phyloP scores from a whole-genome alignment of 2,888 invertebrate species.

The Cephonodes hylas region DNA sequence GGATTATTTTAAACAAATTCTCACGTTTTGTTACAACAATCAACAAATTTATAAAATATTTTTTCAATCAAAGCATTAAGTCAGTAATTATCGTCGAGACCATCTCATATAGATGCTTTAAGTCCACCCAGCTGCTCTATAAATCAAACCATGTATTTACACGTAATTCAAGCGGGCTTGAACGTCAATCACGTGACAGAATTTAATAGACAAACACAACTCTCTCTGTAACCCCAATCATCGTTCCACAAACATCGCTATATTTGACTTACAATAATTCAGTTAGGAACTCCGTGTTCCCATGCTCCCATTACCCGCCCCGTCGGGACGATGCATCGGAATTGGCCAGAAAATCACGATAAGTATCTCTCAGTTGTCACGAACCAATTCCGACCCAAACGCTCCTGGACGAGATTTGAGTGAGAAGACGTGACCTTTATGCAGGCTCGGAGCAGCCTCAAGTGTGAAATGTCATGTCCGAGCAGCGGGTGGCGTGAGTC shows the following conservation, averaged over 20 bases:
- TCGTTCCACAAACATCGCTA: constrained; percentile 58
- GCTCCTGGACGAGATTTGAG: constrained; percentile 75
- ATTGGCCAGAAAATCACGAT: constrained; percentile 80
- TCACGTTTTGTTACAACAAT: too few species aligned
- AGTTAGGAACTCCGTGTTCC: constrained; percentile 62
- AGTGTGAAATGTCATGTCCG: constrained; percentile 76
- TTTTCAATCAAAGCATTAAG: too few species aligned
- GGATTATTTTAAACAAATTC: too few species aligned
- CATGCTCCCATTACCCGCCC: constrained; percentile 77
- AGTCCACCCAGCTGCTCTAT: neutral
- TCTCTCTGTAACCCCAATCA: constrained; percentile 55
- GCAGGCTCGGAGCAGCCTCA: constrained; percentile 56
- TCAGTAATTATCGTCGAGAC: too few species aligned
- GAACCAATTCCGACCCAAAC: constrained; percentile 74
- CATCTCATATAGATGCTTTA: too few species aligned
- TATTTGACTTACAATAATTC: constrained; percentile 74
- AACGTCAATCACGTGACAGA: constrained; percentile 50
- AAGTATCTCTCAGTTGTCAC: constrained; percentile 77
- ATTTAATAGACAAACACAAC: constrained; percentile 55
- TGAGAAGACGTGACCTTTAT: constrained; percentile 77
- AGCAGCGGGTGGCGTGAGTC: constrained; percentile 72
- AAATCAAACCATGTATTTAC: constrained; percentile 21
- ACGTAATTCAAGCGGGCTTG: constrained; percentile 28
- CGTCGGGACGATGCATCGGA: constrained; percentile 67
- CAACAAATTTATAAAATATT: too few species aligned